Percentiles rank a stretch among this genome's conserved stretches.
These are phyloP conservation scores for Drosophila colorata DNA, from an alignment of 2,888 invertebrate genomes.

Conservation along the genomic window DNA sequence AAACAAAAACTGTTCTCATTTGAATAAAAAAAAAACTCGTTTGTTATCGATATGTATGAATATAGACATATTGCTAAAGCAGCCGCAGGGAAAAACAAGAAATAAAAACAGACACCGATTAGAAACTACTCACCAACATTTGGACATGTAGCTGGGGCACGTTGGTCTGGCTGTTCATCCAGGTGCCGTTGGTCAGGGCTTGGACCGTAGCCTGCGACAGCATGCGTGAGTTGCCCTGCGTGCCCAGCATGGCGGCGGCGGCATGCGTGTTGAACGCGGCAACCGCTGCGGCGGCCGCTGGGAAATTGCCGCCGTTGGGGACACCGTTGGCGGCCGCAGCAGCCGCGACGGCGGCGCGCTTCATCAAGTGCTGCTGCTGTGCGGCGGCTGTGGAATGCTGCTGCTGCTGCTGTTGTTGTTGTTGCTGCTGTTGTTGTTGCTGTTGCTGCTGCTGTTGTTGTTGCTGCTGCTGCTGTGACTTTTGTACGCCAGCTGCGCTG, in stretches of 20 bases:
- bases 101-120: neutral
- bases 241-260: conserved; percentile 82
- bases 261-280: conserved; percentile 72
- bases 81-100: neutral
- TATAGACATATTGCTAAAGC: neutral
- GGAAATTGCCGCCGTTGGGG: conserved; percentile 54
- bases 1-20: no score
- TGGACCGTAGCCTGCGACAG: conserved; percentile 85
- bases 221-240: conserved; percentile 80
- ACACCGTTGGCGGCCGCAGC: conserved; percentile 67
- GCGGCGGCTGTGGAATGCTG: conserved; percentile 56
- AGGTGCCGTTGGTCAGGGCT: conserved; percentile 81
- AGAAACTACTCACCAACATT: conserved; percentile 80
- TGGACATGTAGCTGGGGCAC: conserved; percentile 83
- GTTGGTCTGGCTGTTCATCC: conserved; percentile 82
- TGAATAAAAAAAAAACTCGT: neutral
- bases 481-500: conserved; percentile 56
- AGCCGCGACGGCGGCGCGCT: conserved; percentile 69
- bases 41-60: neutral
- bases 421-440: conserved; percentile 67
- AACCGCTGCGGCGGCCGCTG: conserved; percentile 63
- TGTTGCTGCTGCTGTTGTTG: conserved; percentile 27
- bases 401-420: conserved; percentile 50
- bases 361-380: conserved; percentile 76
- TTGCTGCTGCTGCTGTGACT: conserved; percentile 54